These are phyloP conservation scores for Hyphantria cunea DNA, from an alignment of 1,140 invertebrate genomes.

Conservation along the genomic window DNA sequence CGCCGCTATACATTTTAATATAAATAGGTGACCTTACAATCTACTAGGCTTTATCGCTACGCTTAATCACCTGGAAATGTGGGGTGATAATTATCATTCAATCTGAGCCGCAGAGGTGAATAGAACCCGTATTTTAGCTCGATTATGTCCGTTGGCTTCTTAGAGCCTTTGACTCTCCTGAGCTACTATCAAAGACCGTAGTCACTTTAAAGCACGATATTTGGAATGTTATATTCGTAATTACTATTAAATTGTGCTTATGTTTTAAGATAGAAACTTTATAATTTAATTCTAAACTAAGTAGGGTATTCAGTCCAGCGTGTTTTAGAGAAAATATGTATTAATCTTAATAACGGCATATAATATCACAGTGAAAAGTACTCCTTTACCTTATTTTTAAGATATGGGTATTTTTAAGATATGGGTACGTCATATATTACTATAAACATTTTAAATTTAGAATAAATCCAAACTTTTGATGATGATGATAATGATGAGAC, in stretches of 20 bases:
- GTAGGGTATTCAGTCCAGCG: no score
- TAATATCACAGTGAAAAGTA: no score
- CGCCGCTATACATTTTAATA: no score
- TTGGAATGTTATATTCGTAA: slow-evolving; percentile 1
- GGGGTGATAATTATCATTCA: slow-evolving; percentile 29
- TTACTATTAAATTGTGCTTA: not conserved
- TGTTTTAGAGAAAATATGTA: no score
- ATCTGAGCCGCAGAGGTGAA: slow-evolving; percentile 14
- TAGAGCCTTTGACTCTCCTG: slow-evolving; percentile 16
- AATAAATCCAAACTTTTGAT: no score
- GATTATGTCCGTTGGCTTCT: slow-evolving; percentile 25
- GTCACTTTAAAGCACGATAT: slow-evolving; percentile 3
- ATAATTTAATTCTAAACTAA: not conserved
- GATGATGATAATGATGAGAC: no score
- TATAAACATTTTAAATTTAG: no score
- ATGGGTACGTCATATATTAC: no score
- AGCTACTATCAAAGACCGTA: slow-evolving; percentile 6
- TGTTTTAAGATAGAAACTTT: not conserved
- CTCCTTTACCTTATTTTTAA: no score
- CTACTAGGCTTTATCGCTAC: slow-evolving; percentile 13
- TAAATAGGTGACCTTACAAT: slow-evolving; percentile 17
- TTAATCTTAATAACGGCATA: no score
- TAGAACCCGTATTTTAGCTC: slow-evolving; percentile 17
- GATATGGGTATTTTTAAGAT: no score
- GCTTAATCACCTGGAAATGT: slow-evolving; percentile 21